A percentile compares a stretch with the other conserved stretches of the same genome.
phyloP scores from a whole-genome alignment of 2,113 vertebrate species.

The Garra rufa region DNA sequence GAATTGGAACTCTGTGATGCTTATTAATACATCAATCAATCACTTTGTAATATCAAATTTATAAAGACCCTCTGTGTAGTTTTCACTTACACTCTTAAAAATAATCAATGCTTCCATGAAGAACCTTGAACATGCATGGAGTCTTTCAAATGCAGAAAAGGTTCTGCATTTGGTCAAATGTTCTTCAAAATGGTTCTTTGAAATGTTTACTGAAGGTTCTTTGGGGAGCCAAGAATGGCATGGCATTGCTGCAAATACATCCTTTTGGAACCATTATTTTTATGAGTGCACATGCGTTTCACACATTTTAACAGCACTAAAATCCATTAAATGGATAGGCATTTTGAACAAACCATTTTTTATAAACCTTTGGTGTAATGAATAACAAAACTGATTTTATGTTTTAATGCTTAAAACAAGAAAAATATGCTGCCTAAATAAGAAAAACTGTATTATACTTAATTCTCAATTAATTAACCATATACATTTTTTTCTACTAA shows the following conservation, averaged over 20 bases:
- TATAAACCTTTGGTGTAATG: neutral
- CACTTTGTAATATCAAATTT: neutral
- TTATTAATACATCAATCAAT: neutral
- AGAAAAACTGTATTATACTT: neutral
- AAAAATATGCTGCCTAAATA: neutral
- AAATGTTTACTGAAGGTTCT: too few relatives aligned
- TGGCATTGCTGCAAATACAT: too few relatives aligned
- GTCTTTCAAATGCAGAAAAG: too few relatives aligned
- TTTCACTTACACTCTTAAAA: too few relatives aligned
- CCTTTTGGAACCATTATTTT: too few relatives aligned
- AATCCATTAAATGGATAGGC: neutral
- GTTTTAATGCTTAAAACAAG: neutral
- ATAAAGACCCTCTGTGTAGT: neutral
- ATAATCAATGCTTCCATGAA: too few relatives aligned
- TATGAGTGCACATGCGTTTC: too few relatives aligned
- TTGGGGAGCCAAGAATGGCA: too few relatives aligned
- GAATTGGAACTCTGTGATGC: neutral
- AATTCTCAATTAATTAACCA: neutral
- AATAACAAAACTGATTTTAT: neutral
- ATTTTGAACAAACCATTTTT: neutral
- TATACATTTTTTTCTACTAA: neutral
- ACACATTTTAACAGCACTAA: neutral
- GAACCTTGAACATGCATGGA: too few relatives aligned
- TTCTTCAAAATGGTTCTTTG: too few relatives aligned
- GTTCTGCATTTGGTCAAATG: too few relatives aligned